These are phyloP conservation scores for Arrhopalites spinosus DNA, from an alignment of 2,888 invertebrate species.

Conservation along the genomic window DNA sequence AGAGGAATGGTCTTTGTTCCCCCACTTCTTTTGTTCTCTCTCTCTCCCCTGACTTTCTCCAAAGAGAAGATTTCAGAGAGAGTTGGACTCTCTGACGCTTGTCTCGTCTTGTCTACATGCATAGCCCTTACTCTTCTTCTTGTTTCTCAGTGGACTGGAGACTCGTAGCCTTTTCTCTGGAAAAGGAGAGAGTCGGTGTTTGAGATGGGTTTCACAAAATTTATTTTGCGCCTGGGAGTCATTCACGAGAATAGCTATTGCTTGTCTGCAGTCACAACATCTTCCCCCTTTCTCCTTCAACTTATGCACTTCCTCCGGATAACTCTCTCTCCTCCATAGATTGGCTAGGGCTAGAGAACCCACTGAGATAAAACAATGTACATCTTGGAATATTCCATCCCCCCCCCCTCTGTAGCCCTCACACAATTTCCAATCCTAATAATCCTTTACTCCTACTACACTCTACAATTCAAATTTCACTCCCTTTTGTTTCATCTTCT, in stretches of 20 bases:
- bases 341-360: not conserved
- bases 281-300: not conserved
- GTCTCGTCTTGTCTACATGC: not conserved
- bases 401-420: not conserved
- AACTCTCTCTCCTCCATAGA: not conserved
- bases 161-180: not conserved
- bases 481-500: not conserved
- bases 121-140: not conserved
- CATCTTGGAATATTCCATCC: no score
- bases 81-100: not conserved
- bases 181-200: slow-evolving; percentile 31
- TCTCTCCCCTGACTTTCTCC: not conserved
- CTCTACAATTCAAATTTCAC: not conserved
- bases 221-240: slow-evolving; percentile 57
- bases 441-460: not conserved
- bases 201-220: slow-evolving; percentile 51
- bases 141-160: not conserved
- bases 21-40: not conserved
- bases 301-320: not conserved
- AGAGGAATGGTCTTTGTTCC: not conserved
- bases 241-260: slow-evolving; percentile 57
- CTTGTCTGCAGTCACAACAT: slow-evolving; percentile 45
- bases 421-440: slow-evolving; percentile 20
- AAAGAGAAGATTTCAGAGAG: no score
- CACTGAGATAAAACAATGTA: no score